Conservation (phyloP, 2,797 vertebrate genomes). For the Myoxocephalus aenaeus region DNA sequence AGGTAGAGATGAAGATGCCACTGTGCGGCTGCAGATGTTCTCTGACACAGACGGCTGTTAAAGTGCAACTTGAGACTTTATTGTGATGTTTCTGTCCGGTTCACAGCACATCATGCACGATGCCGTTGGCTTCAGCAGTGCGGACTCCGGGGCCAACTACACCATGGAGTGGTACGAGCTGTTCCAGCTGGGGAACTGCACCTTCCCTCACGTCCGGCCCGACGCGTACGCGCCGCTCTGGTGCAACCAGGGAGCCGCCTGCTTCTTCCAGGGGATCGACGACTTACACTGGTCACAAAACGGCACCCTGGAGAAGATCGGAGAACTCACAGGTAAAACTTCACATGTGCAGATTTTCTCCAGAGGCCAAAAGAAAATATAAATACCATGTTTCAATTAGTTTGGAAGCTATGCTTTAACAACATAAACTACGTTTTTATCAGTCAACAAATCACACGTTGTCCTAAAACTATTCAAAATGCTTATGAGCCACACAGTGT, state of each 20-base stretch:
- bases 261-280: slow-evolving; percentile 95
- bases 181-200: slow-evolving; percentile 98
- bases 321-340: slow-evolving; percentile 83
- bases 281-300: slow-evolving; percentile 96
- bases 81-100: slow-evolving; percentile 24
- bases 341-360: not conserved
- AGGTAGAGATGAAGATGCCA: not conserved
- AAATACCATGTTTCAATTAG: not conserved
- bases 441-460: not conserved
- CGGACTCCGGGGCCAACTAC: slow-evolving; percentile 88
- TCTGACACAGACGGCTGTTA: not conserved
- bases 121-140: slow-evolving; percentile 94
- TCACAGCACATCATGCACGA: slow-evolving; percentile 97
- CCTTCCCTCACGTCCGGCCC: slow-evolving; percentile 92
- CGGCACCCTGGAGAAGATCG: slow-evolving; percentile 91
- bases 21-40: not conserved
- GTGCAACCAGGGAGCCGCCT: slow-evolving; percentile 99
- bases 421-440: not conserved
- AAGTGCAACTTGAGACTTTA: slow-evolving; percentile 26
- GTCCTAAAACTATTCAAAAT: not conserved
- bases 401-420: not conserved
- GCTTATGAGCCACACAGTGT: not conserved
- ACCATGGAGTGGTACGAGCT: slow-evolving; percentile 99
- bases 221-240: slow-evolving; percentile 89
- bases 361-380: not conserved